Evolutionary conservation across 2,888 invertebrate genomes (phyloP).

Genomic region (Chrysolina americana): DNA sequence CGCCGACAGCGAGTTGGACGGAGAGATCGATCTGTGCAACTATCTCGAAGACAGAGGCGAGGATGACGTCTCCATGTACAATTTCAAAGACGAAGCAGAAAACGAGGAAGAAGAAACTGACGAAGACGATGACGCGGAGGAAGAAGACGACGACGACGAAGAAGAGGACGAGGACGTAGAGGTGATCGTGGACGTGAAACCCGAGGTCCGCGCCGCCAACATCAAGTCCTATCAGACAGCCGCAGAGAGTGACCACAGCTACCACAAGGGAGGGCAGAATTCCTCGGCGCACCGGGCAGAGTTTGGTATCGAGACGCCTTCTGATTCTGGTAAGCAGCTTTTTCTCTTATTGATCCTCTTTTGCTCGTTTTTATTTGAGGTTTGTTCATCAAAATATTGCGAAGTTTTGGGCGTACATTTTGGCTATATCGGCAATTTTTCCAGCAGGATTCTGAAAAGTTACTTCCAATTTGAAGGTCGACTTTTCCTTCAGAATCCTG

Average conservation of each 20-base stretch:
- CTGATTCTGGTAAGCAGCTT: conserved; percentile 87
- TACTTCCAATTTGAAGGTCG: too few species aligned
- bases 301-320: conserved; percentile 88
- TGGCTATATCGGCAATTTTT: too few species aligned
- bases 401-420: too few species aligned
- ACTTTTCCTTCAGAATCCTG: too few species aligned
- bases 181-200: conserved; percentile 39
- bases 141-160: conserved; percentile 57
- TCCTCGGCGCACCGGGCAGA: conserved; percentile 73
- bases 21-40: conserved; percentile 64
- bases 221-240: conserved; percentile 64
- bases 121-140: conserved; percentile 62
- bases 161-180: conserved; percentile 66
- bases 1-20: conserved; percentile 60
- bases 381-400: too few species aligned
- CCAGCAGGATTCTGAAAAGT: too few species aligned
- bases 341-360: neutral
- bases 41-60: conserved; percentile 62
- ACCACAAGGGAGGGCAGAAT: conserved; percentile 76
- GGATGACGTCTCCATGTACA: conserved; percentile 61
- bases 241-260: conserved; percentile 76
- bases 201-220: neutral
- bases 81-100: conserved; percentile 56
- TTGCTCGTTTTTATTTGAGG: too few species aligned
- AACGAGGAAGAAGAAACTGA: conserved; percentile 65